Evolutionary conservation across 2,113 vertebrate genomes (phyloP), one percentile per base, ranked within the genome.

Genomic region (Aptenodytes forsteri): DNA sequence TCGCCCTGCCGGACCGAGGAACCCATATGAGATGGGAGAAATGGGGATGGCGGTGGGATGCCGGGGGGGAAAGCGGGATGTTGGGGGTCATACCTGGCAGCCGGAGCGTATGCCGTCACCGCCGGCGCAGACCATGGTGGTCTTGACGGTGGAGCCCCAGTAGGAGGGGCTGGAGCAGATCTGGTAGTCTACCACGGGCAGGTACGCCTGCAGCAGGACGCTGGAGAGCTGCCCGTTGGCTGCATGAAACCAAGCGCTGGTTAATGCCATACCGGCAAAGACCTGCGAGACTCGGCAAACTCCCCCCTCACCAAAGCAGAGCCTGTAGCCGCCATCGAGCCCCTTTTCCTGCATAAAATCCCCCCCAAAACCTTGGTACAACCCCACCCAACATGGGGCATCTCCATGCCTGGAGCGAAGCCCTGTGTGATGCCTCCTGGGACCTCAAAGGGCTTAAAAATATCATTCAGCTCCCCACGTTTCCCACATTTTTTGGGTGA

Each of bases 121-220:
- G 7, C 99, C 99, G 5, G 98, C 99, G 12, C 99, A 99, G 91
- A 99, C 98, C 99, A 99, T 99, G 97, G 97, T 97, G 84, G 2
- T 83, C 98, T 98, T 99, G 59, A 99, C 98, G 0, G 96, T 97
- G 97, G 98, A 98, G 69, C 99, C 99, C 99, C 99, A 99, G 98
- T 99, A 99, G 55, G 97, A 95, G 3, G 46, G 3, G 71, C 97
- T 97, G 95, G 99, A 97, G 97, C 99, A 99, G 96, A 61, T 98
- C 29, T 69, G 71, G 67, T 99, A 58, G 94, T 97, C 97, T 59
- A 99, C 98, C 10, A 98, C 76, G 13, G 99, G 99, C 94, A 99
- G 98, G 93, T 94, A 98, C 2, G 99, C 99, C 98, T 99, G 98
- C 96, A 99, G 98, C 96, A 99, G 98, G 89, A 98, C 92, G 67